Evolutionary conservation across 1,140 invertebrate genomes (phyloP).

Genomic region (Drosophila hydei): DNA sequence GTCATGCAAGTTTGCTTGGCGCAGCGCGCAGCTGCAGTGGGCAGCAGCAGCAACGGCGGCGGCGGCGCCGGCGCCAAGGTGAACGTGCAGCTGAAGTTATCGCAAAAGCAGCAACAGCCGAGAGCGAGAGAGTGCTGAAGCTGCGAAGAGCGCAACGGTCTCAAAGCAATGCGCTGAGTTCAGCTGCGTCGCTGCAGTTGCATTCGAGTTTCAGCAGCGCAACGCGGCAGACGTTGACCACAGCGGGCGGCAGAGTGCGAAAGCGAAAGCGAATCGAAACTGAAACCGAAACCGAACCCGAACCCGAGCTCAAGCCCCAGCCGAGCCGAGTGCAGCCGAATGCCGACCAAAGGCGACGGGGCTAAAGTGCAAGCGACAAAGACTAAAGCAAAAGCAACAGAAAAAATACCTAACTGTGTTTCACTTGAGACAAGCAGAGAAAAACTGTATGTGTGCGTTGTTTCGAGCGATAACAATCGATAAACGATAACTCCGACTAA

Average conservation of each 20-base stretch:
- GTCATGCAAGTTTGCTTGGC: constrained; percentile 52
- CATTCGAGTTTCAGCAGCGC: constrained; percentile 80
- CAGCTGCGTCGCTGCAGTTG: constrained; percentile 46
- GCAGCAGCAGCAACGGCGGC: constrained; percentile 35
- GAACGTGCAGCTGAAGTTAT: constrained; percentile 26
- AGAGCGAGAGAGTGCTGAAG: background rate
- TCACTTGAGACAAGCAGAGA: constrained; percentile 12
- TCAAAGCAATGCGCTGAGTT: constrained; percentile 32
- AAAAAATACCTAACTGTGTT: background rate
- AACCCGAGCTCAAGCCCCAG: constrained; percentile 10
- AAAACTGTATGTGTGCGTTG: background rate
- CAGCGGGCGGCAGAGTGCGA: constrained; percentile 82
- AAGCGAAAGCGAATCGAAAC: constrained; percentile 14
- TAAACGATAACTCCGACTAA: background rate
- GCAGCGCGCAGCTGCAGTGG: constrained; percentile 68
- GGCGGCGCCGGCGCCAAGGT: constrained; percentile 38
- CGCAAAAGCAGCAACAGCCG: no score
- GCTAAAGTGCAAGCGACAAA: constrained; percentile 32
- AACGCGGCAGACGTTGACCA: constrained; percentile 84
- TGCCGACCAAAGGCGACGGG: constrained; percentile 8
- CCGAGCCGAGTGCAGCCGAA: constrained; percentile 28
- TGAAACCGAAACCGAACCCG: constrained; percentile 3
- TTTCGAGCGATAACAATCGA: constrained; percentile 3
- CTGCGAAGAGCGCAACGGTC: constrained; percentile 18
- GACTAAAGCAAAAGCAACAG: background rate